Percentiles rank a stretch among this genome's conserved stretches.
phyloP scores from a whole-genome alignment of 2,888 invertebrate species.

The Melieria crassipennis region DNA sequence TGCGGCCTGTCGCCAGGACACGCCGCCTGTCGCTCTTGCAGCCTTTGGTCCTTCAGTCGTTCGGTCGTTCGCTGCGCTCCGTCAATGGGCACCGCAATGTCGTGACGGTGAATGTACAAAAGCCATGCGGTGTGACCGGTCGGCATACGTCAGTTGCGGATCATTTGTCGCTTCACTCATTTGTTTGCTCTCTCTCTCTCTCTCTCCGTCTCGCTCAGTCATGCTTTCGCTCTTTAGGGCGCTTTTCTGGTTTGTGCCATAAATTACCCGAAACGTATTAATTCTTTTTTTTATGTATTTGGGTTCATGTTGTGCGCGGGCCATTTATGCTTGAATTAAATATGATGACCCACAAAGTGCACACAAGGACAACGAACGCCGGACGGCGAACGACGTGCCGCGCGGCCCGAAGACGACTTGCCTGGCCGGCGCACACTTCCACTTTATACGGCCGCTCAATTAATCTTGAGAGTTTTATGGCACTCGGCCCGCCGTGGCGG shows the following conservation, averaged over 20 bases:
- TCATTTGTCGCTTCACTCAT: neutral
- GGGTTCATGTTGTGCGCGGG: conserved; percentile 43
- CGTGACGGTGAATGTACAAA: neutral
- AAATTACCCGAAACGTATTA: conserved; percentile 34
- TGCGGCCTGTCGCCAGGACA: neutral
- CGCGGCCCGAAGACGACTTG: neutral
- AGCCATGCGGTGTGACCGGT: neutral
- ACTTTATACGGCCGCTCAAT: conserved; percentile 17
- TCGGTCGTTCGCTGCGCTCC: no score
- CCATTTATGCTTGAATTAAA: conserved; percentile 59
- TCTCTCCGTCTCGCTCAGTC: no score
- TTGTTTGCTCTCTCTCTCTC: neutral
- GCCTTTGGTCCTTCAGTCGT: no score
- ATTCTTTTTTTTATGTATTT: conserved; percentile 19
- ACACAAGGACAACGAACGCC: neutral
- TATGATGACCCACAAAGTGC: conserved; percentile 52
- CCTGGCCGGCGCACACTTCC: neutral
- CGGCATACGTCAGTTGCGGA: neutral
- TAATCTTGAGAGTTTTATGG: conserved; percentile 34
- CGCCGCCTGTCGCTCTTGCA: no score
- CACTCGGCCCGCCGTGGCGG: neutral
- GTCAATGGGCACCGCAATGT: neutral
- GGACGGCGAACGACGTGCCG: neutral
- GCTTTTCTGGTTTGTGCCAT: neutral
- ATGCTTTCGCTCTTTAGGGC: no score